A percentile compares a stretch with the other conserved stretches of the same genome.
Conservation (phyloP, 2,113 vertebrate species). For the Thalassoma bifasciatum region DNA sequence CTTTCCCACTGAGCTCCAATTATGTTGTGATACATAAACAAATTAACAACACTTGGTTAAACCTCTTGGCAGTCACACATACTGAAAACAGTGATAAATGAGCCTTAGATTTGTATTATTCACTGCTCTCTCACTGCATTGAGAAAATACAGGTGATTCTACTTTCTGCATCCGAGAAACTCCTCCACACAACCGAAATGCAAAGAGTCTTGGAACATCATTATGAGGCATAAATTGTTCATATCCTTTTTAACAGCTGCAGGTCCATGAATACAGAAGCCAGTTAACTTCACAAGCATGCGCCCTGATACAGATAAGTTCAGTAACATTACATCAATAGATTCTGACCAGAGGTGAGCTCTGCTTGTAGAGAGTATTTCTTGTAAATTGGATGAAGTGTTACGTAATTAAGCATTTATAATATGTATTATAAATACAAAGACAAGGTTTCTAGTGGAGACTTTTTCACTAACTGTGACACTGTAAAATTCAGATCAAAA, state of each 20-base stretch:
- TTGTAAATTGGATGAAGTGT: too few species aligned
- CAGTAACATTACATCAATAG: too few species aligned
- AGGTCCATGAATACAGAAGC: slow-evolving; percentile 20
- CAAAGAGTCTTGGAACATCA: slow-evolving; percentile 28
- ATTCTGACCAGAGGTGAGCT: too few species aligned
- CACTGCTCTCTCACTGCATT: slow-evolving; percentile 33
- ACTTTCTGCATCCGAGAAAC: slow-evolving; percentile 44
- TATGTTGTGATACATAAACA: slow-evolving; percentile 54
- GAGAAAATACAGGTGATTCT: slow-evolving; percentile 59
- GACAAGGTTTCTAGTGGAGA: too few species aligned
- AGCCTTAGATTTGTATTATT: slow-evolving; percentile 54
- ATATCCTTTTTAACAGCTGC: slow-evolving; percentile 42
- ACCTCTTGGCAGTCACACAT: slow-evolving; percentile 21
- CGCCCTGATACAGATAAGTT: too few species aligned
- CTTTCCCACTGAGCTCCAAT: slow-evolving; percentile 41
- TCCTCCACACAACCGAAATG: slow-evolving; percentile 29
- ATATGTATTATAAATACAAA: too few species aligned
- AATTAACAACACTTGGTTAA: slow-evolving; percentile 55
- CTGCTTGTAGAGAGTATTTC: too few species aligned
- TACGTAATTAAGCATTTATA: too few species aligned
- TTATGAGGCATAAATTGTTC: slow-evolving; percentile 32
- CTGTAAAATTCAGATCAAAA: too few species aligned
- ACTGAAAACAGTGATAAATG: slow-evolving; percentile 51
- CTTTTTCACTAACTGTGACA: too few species aligned
- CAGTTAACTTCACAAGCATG: too few species aligned